These are phyloP conservation scores for Chaetorhynchus papuensis DNA, from an alignment of 2,113 vertebrate genomes.

Conservation along the genomic window DNA sequence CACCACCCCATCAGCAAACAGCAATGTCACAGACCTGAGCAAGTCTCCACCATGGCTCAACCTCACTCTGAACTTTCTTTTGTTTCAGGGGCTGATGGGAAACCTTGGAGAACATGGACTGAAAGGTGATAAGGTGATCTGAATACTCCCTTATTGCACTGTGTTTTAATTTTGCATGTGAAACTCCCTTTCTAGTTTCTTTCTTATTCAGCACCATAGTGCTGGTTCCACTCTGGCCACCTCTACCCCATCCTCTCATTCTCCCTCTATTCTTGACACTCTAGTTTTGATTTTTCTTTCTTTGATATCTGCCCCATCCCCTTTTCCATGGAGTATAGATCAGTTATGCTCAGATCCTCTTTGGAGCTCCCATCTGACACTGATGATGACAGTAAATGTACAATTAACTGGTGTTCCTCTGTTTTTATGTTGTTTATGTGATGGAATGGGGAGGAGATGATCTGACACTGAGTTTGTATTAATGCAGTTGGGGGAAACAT, in stretches of 20 bases:
- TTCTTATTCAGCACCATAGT: not conserved
- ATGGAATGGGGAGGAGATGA: not conserved
- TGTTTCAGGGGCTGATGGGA: conserved; percentile 90
- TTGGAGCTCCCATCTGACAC: not conserved
- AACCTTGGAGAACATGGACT: conserved; percentile 97
- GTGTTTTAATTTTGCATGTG: conserved; percentile 80
- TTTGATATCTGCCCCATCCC: not conserved
- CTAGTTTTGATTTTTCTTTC: not conserved
- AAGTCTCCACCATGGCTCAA: not conserved
- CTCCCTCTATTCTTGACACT: not conserved
- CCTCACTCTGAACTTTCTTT: not conserved
- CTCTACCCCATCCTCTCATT: not conserved
- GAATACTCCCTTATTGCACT: conserved; percentile 98
- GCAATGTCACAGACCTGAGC: not conserved
- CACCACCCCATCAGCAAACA: not conserved
- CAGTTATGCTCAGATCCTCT: not conserved
- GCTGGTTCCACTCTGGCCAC: not conserved
- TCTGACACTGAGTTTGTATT: not conserved
- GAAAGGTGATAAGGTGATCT: conserved; percentile 99
- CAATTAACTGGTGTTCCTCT: not conserved
- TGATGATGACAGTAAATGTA: not conserved
- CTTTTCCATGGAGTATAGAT: not conserved
- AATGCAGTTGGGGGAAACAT: not conserved
- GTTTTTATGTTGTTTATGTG: not conserved
- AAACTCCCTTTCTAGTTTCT: not conserved